Base-by-base conservation (phyloP, 1,140 invertebrate species). In the Drosophila truncata region DNA sequence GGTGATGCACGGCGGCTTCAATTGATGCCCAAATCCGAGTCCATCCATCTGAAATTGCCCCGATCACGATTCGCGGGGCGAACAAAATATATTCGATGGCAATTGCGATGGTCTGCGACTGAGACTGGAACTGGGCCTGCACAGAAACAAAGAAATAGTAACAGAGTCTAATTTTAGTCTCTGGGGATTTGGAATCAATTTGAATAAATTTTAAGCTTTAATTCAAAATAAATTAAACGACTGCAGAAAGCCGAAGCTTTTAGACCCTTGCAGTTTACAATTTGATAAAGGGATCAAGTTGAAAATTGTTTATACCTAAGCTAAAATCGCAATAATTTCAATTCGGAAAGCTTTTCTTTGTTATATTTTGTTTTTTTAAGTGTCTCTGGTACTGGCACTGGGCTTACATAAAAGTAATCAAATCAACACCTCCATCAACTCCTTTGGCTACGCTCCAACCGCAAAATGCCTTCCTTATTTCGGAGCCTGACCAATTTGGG, bases 381-480 rank as follows among this genome's bases (percentile, higher is more conserved):
- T 29, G 10, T 5, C 16, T 13, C 10, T 50, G 47, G n/a, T 29
- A 29, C 58, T 54, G 65, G 25, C 14, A 7, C 31, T 54, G 63
- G 85, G 81, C 85, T 88, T 88, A 90, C 81, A 88, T 88, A 92
- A 86, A 88, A 92, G 87, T 92, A 92, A 92, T 92, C 91, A 92
- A 92, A 92, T 92, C 91, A 92, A 92, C 91, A 92, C 91, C 91
- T 92, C 77, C 91, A 91, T 87, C 84, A 87, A 87, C 84, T 87
- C 84, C 84, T 87, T 84, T 84, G 60, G 72, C 52, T 64, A 65
- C 61, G 59, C 70, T 64, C 50, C 50, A 82, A 87, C 80, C 85
- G 70, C 85, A 84, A 88, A 84, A 84, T 84, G 78, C 84, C 81
- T 88, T 88, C 81, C 84, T 88, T 88, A 90, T 88, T 88, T 87